phyloP scores from a whole-genome alignment of 35 echinoderm and acorn worm species.

The Holothuria glaberrima region DNA sequence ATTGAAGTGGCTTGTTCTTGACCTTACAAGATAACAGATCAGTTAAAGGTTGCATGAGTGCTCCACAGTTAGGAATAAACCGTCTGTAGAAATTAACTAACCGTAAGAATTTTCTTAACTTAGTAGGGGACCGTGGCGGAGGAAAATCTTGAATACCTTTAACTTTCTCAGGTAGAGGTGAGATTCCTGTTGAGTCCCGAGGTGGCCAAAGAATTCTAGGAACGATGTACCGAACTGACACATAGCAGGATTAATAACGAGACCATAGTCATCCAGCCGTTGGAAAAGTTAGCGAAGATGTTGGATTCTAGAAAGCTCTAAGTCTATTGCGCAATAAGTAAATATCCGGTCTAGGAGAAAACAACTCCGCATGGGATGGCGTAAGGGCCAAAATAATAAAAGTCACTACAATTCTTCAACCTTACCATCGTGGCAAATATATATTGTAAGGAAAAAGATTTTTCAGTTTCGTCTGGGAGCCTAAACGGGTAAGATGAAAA shows the following conservation, averaged over 20 bases:
- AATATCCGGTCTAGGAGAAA: no score
- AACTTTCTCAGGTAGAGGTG: conserved; percentile 19
- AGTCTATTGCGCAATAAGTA: no score
- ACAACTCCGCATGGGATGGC: no score
- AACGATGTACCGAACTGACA: conserved; percentile 49
- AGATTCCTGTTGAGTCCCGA: not conserved
- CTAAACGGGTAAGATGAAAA: no score
- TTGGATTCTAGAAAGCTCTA: no score
- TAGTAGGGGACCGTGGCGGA: not conserved
- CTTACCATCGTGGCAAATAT: no score
- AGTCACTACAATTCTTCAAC: no score
- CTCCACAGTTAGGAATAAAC: no score
- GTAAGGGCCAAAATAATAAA: no score
- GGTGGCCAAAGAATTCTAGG: conserved; percentile 65
- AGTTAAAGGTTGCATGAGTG: conserved; percentile 31
- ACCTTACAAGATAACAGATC: conserved; percentile 1
- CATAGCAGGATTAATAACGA: conserved; percentile 66
- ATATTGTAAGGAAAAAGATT: no score
- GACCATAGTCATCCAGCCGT: conserved; percentile 20
- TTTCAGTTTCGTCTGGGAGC: no score
- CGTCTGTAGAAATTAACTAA: conserved; percentile 27
- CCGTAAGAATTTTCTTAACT: conserved; percentile 13
- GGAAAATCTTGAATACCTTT: conserved; percentile 52
- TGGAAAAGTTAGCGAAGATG: conserved; percentile 52
- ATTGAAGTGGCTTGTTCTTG: not conserved